A percentile compares a stretch with the other conserved stretches of the same genome.
Conservation (phyloP, 2,888 invertebrate genomes). For the Volucella inflata region DNA sequence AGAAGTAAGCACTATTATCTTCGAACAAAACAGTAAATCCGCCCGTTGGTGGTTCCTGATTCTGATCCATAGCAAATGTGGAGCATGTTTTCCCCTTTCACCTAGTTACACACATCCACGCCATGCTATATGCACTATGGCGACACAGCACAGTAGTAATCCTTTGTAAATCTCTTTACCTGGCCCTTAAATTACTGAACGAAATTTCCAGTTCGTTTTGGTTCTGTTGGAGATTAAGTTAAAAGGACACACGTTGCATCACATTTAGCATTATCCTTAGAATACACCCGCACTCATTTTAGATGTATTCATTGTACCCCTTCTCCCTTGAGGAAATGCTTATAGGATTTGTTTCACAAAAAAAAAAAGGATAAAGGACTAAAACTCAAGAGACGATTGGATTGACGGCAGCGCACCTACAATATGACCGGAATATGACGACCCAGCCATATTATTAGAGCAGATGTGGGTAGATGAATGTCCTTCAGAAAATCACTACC, state of each 20-base stretch:
- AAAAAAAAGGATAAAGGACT: constrained; percentile 29
- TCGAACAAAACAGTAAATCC: not conserved
- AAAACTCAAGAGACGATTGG: constrained; percentile 45
- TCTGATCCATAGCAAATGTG: constrained; percentile 8
- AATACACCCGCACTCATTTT: not conserved
- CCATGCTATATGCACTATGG: constrained; percentile 20
- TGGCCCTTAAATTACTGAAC: constrained; percentile 72
- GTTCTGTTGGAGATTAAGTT: constrained; percentile 70
- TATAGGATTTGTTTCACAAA: constrained; percentile 37
- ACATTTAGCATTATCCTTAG: constrained; percentile 60
- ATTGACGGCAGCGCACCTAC: constrained; percentile 55
- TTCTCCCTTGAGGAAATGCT: not conserved
- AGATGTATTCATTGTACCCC: not conserved
- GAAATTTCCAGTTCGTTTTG: constrained; percentile 60
- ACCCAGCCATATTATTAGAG: constrained; percentile 38
- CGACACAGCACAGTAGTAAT: constrained; percentile 59
- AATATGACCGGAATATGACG: constrained; percentile 54
- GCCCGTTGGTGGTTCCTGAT: not conserved
- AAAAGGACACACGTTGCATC: constrained; percentile 75
- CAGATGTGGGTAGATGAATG: constrained; percentile 22
- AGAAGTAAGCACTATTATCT: not conserved
- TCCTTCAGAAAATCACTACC: constrained; percentile 48
- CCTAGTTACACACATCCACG: constrained; percentile 23
- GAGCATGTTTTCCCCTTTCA: constrained; percentile 42
- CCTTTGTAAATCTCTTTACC: constrained; percentile 73